These are phyloP conservation scores for Pitta sordida DNA, from an alignment of 2,113 vertebrate species.

Conservation along the genomic window DNA sequence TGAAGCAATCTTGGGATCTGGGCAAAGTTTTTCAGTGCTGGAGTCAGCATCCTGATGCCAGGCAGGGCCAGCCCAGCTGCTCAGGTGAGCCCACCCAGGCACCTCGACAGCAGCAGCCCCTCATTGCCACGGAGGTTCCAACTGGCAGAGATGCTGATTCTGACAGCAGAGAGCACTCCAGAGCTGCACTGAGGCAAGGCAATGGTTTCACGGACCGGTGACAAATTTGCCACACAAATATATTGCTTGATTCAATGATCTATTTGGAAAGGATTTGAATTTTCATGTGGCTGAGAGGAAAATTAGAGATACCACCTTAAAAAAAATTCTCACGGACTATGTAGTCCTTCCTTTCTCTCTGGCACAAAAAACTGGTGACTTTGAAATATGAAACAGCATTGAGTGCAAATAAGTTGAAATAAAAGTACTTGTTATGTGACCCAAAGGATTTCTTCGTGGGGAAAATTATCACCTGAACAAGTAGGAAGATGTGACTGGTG, in stretches of 20 bases:
- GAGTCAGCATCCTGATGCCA: neutral
- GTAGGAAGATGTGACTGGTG: neutral
- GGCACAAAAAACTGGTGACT: neutral
- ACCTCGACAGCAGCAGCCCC: accelerated
- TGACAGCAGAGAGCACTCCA: neutral
- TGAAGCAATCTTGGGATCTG: neutral
- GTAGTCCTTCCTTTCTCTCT: neutral
- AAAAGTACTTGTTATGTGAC: neutral
- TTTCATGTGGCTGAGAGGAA: neutral
- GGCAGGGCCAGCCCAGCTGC: neutral
- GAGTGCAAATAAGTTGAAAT: neutral
- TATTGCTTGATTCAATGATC: neutral
- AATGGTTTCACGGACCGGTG: neutral
- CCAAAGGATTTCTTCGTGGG: neutral
- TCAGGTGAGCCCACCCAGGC: neutral
- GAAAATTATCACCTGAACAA: neutral
- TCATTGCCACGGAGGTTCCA: accelerated
- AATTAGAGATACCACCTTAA: neutral
- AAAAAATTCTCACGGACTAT: neutral
- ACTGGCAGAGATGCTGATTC: accelerated
- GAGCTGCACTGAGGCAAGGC: neutral
- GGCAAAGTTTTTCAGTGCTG: neutral
- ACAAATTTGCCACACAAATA: neutral
- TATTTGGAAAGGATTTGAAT: neutral
- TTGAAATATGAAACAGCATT: neutral